Conservation (phyloP, 2,888 invertebrate genomes). For the Drosophila helvetica region DNA sequence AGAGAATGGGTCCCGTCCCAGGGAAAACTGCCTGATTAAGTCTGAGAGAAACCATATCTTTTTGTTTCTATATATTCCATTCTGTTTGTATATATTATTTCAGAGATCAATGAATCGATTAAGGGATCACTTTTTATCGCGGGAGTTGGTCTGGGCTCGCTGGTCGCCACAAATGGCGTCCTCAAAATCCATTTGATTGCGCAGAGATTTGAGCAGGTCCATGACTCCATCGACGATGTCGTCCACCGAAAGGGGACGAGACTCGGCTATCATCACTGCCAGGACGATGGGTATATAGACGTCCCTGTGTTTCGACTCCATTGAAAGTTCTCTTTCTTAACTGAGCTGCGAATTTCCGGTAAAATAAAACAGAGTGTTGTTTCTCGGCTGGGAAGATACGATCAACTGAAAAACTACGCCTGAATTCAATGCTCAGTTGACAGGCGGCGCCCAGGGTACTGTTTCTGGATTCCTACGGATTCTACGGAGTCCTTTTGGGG, state of each 20-base stretch:
- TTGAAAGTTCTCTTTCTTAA: slow-evolving; percentile 17
- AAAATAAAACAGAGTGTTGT: background rate
- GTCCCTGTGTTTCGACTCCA: slow-evolving; percentile 49
- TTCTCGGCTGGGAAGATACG: background rate
- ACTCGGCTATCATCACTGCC: slow-evolving; percentile 62
- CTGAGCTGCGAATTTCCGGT: background rate
- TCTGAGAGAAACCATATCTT: background rate
- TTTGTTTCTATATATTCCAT: background rate
- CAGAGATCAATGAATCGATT: background rate
- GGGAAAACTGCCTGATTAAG: background rate
- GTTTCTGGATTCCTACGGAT: too few relatives aligned
- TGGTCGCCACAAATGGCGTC: slow-evolving; percentile 35
- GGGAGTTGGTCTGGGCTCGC: background rate
- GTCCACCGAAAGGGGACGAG: slow-evolving; percentile 62
- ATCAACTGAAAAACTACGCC: slow-evolving; percentile 18
- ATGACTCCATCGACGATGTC: slow-evolving; percentile 58
- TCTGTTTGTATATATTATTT: background rate
- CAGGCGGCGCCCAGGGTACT: slow-evolving; percentile 34
- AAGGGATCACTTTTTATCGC: background rate
- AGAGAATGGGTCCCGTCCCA: too few relatives aligned
- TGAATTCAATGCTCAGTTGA: slow-evolving; percentile 34
- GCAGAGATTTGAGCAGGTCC: slow-evolving; percentile 43
- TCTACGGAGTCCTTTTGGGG: too few relatives aligned
- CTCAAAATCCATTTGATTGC: slow-evolving; percentile 27
- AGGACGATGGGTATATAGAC: slow-evolving; percentile 56